Percentiles rank a stretch among this genome's conserved stretches.
phyloP scores from a whole-genome alignment of 1,140 invertebrate genomes.

The Berghia stephanieae region DNA sequence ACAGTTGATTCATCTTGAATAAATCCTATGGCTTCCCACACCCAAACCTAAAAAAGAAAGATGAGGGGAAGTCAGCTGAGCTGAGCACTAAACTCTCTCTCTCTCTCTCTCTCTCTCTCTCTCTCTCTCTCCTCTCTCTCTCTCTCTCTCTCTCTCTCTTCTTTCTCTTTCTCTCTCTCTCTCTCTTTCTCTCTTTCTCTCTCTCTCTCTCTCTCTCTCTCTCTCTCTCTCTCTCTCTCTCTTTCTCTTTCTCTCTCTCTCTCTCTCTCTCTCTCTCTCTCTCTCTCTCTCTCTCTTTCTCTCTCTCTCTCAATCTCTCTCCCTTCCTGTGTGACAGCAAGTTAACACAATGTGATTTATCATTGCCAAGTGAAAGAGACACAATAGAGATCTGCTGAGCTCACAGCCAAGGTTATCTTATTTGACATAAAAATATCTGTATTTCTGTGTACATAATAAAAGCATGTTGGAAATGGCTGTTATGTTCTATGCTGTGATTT shows the following conservation, averaged over 20 bases:
- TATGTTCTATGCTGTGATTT: too few species aligned
- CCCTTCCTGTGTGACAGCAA: background rate
- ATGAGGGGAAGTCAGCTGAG: too few species aligned
- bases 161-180: conserved; percentile 7
- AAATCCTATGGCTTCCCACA: background rate
- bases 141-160: conserved; percentile 12
- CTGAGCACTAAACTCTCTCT: too few species aligned
- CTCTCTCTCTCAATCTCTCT: background rate
- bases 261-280: background rate
- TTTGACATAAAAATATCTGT: background rate
- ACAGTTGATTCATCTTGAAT: background rate
- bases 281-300: background rate
- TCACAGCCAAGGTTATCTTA: conserved; percentile 10
- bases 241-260: background rate
- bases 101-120: conserved; percentile 5
- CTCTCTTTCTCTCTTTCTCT: background rate
- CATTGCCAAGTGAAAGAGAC: too few species aligned
- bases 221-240: conserved; percentile 8
- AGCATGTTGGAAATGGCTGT: background rate
- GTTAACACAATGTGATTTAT: background rate
- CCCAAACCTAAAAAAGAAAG: too few species aligned
- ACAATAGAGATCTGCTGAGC: conserved; percentile 20
- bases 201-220: conserved; percentile 13
- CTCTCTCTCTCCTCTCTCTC: background rate
- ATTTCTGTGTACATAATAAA: conserved; percentile 2